Base-by-base conservation (phyloP, 2,113 vertebrate genomes). In the Campylorhamphus procurvoides region DNA sequence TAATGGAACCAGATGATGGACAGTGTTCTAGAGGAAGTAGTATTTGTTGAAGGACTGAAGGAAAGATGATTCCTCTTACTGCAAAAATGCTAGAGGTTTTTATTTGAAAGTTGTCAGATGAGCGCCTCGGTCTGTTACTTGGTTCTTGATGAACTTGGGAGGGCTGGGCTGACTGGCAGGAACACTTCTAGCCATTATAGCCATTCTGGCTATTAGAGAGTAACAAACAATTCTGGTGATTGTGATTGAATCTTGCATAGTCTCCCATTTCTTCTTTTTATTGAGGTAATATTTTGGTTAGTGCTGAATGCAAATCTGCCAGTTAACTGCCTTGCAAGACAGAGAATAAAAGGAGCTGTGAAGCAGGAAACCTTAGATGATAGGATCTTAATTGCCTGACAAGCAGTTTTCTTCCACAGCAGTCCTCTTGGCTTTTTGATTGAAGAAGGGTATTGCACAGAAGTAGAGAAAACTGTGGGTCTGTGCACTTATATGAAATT, bases 281-380 rank as follows among this genome's bases (percentile, higher is more conserved):
- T 40, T 6, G 3, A 56, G 31, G 31, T 60, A 37, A 12, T 85
- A 46, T n/a, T 94, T 89, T 85, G 10, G 10, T 55, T 84, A 33
- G 33, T 84, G 50, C 10, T 0, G 1, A 84, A 71, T 0, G 0
- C 39, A 67, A 42, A 68, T 58, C 44, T 91, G n/a, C 44, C 52
- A 52, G 24, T 40, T 89, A 77, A 49, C 19, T 56, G 22, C 31
- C 14, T 73, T 84, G 49, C 28, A 59, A 40, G 17, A 23, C 39
- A 72, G 40, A 58, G 31, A 37, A 27, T 40, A 31, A 66, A 80
- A 77, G 55, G 24, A 71, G 35, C 58, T 75, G 23, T 90, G 62
- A 84, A 84, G 62, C 24, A 50, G 23, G 35, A 64, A 68, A 47
- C 11, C 12, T 7, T 44, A 16, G 19, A 47, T 27, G 10, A 3